These are phyloP conservation scores for Diplazon laetatorius DNA, from an alignment of 2,888 invertebrate genomes.

Conservation along the genomic window DNA sequence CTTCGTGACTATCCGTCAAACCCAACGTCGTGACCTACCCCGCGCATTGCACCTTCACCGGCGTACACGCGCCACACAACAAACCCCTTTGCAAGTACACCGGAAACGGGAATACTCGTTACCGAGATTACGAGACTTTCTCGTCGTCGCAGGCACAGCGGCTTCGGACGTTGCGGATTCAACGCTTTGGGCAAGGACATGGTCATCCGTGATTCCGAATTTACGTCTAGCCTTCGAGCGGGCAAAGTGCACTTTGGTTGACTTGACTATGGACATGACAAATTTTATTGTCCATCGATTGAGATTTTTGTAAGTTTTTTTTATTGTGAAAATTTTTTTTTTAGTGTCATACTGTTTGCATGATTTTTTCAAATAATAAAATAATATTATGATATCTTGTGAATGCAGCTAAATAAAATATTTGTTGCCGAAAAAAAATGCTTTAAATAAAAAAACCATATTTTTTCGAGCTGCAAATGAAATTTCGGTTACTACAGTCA, in stretches of 20 bases:
- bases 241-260: not conserved
- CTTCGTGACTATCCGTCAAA: conserved; percentile 26
- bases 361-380: no score
- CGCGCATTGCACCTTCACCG: conserved; percentile 5
- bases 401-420: no score
- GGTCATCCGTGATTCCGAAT: not conserved
- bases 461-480: no score
- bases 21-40: not conserved
- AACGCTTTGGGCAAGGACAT: not conserved
- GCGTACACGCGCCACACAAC: not conserved
- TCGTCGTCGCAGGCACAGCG: not conserved
- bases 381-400: no score
- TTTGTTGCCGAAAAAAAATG: no score
- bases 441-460: no score
- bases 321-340: no score
- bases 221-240: not conserved
- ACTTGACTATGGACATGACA: not conserved
- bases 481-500: no score
- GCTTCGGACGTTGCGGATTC: not conserved
- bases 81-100: conserved; percentile 26
- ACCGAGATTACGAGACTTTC: conserved; percentile 47
- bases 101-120: conserved; percentile 53
- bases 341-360: no score
- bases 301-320: no score
- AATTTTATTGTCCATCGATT: no score